Evolutionary conservation across 2,888 invertebrate genomes (phyloP), one percentile per base, ranked within the genome.

Genomic region (Crioceris asparagi): DNA sequence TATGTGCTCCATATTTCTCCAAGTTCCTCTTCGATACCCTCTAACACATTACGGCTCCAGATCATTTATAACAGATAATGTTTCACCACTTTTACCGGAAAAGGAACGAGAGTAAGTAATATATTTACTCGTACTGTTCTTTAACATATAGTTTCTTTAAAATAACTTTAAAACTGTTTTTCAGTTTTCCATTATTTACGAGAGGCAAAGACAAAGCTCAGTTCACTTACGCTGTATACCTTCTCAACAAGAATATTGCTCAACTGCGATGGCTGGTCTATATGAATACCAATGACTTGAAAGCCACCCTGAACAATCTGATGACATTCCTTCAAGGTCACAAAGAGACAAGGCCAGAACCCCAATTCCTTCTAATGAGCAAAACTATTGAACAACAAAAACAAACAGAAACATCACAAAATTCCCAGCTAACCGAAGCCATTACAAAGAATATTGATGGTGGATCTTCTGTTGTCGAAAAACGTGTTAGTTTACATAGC

Each of bases 241-340:
- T 94, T 10, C 67, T 96, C 18, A 94, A 94, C 67, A 93, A 92
- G 65, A 92, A 96, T 59, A 84, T 97, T 44, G 88, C 88, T 1
- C 96, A 97, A 64, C 64, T 94, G 41, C 65, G 85, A 32, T 84
- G 82, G 74, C 75, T 81, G 45, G 76, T 81, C 46, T 81, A 80
- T 1, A 65, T 85, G 27, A 72, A 79, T 1, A 80, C 86, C 0
- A 66, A 71, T 3, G 85, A 88, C 59, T 72, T 88, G 43, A 65
- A 84, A 41, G 76, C 81, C 3, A 90, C 87, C 0, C 66, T 91
- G 38, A 72, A 77, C 16, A 90, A 90, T 60, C 66, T 90, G 6
- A 71, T 59, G 12, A 46, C 50, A 14, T 52, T 64, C 15, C 48
- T 65, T 5, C 56, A 51, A 37, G 48, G 49, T 16, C 45, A 41